Evolutionary conservation across 2,113 vertebrate species (phyloP).

Genomic region (Nycticorax nycticorax): DNA sequence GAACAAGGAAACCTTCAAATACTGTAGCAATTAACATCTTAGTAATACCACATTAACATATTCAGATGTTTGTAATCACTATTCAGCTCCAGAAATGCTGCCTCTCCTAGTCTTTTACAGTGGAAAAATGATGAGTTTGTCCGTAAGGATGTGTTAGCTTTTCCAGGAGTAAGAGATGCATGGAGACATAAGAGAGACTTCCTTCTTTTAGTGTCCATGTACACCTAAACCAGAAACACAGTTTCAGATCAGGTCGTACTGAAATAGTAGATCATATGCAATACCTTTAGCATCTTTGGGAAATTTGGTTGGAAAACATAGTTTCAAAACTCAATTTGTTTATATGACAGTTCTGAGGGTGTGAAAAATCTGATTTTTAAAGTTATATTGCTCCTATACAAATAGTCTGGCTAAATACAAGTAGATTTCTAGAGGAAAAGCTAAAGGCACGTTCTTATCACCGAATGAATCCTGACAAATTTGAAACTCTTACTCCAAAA

Average conservation of each 20-base stretch:
- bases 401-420: neutral
- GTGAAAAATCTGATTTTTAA: neutral
- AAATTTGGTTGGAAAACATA: neutral
- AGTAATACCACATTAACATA: neutral
- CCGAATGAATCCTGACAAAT: neutral
- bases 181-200: neutral
- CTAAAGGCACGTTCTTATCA: neutral
- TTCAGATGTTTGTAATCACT: neutral
- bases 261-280: neutral
- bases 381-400: neutral
- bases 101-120: neutral
- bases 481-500: neutral
- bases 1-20: neutral
- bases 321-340: neutral
- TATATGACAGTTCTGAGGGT: neutral
- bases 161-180: neutral
- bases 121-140: neutral
- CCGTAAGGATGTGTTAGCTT: neutral
- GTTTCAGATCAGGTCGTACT: neutral
- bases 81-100: neutral
- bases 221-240: neutral
- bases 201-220: neutral
- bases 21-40: neutral
- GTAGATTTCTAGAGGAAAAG: neutral
- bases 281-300: neutral